Conservation (phyloP, 1,140 invertebrate species). For the Arion vulgaris region DNA sequence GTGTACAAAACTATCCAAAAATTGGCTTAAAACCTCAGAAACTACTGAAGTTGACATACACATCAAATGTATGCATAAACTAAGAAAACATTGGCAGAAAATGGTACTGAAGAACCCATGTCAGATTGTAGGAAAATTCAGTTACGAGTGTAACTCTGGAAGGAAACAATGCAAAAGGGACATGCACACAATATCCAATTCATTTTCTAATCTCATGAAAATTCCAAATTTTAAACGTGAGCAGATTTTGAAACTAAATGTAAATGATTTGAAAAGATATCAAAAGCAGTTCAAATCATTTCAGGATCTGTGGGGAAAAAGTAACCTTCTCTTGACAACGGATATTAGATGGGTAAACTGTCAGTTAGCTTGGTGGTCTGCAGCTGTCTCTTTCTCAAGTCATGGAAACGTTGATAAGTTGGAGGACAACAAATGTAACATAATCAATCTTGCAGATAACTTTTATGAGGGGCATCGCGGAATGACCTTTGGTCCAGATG, state of each 20-base stretch:
- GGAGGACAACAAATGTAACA: conserved; percentile 8
- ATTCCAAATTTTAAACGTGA: background rate
- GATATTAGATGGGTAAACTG: conserved; percentile 19
- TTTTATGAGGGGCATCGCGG: background rate
- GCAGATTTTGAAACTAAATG: background rate
- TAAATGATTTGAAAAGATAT: background rate
- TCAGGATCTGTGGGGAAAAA: background rate
- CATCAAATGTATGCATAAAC: background rate
- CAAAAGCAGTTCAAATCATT: conserved; percentile 14
- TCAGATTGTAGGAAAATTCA: background rate
- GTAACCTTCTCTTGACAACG: conserved; percentile 21
- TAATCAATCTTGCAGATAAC: background rate
- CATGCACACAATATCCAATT: background rate
- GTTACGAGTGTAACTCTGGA: conserved; percentile 26
- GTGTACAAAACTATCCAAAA: background rate
- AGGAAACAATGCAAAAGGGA: conserved; percentile 11
- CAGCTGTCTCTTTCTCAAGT: background rate
- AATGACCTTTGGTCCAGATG: background rate
- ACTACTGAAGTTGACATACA: conserved; percentile 9
- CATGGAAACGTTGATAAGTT: background rate
- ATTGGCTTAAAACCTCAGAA: background rate
- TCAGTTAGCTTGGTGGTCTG: conserved; percentile 18
- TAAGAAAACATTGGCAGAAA: conserved; percentile 26
- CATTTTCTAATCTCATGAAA: conserved; percentile 14
- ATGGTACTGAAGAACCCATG: conserved; percentile 17